Base-by-base conservation (phyloP, 2,888 invertebrate genomes). In the Temnothorax ravouxi region DNA sequence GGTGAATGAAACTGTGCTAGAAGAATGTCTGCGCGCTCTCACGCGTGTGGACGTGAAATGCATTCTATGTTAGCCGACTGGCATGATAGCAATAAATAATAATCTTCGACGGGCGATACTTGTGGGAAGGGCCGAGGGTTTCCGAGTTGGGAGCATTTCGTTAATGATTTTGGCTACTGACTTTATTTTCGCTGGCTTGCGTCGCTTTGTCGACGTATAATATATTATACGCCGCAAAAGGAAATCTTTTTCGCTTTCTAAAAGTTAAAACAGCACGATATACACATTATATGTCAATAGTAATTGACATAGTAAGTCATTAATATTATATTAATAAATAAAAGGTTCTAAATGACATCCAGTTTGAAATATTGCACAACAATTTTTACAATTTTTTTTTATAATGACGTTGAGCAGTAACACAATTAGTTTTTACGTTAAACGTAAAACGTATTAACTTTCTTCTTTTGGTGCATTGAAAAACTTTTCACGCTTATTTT, bases 51-150 rank as follows among this genome's bases (percentile, higher is more conserved):
- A 69, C 72, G 85, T 66, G 83, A 88, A 84, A 84, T 76, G 79
- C 77, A 69, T 74, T 81, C 69, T 71, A 41, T 54, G 77, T 80
- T 72, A 67, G 71, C 38, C 71, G 76, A 56, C 54, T 77, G 61
- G 64, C 52, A 86, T 81, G 72, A 87, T 84, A 89, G 91, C 91
- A 93, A 93, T 93, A 93, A 93, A 93, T 93, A 93, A 93, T 93
- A 92, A 93, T 93, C 88, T 89, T 87, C 87, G 88, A 88, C 90
- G 92, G 92, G 90, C 87, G 91, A 92, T 89, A 81, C 84, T 89
- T 90, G 90, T 90, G 91, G 90, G 92, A 90, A 91, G 86, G 85
- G 84, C 84, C 83, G 85, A 84, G 85, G 79, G 83, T 67, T 71
- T 64, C 56, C 59, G 56, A 25, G 71, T 61, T 74, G 67, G 79